A percentile compares a stretch with the other conserved stretches of the same genome.
Conservation (phyloP, 2,888 invertebrate genomes). For the Steinernema scapterisci region DNA sequence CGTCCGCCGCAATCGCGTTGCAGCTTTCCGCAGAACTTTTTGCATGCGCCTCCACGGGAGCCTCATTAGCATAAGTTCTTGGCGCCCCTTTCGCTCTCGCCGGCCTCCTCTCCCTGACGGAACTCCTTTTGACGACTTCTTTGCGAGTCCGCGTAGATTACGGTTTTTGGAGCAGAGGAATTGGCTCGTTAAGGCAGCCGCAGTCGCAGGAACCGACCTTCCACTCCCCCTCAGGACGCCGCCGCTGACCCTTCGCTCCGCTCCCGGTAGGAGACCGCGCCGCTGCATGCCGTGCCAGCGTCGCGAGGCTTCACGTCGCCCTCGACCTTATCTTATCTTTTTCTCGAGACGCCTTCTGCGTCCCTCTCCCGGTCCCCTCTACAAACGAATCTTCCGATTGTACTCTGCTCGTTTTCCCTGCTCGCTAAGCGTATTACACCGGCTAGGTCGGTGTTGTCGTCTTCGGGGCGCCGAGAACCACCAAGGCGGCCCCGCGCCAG, state of each 20-base stretch:
- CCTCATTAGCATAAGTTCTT: slow-evolving; percentile 23
- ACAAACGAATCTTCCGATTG: slow-evolving; percentile 18
- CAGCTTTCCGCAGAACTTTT: background rate
- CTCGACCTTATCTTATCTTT: slow-evolving; percentile 23
- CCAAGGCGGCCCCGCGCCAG: background rate
- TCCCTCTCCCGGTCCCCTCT: slow-evolving; percentile 8
- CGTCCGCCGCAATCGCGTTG: background rate
- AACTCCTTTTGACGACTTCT: background rate
- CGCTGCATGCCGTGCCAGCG: slow-evolving; percentile 17
- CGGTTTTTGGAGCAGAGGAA: background rate
- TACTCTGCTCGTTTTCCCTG: slow-evolving; percentile 14
- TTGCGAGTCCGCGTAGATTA: too few species aligned
- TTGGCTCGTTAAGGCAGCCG: slow-evolving; percentile 7
- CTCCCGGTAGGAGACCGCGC: background rate
- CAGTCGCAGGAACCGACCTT: background rate
- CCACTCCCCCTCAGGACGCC: slow-evolving; percentile 4
- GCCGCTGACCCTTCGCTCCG: slow-evolving; percentile 13
- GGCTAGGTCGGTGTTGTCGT: background rate
- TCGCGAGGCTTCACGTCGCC: slow-evolving; percentile 33
- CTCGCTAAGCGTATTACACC: background rate
- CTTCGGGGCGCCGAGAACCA: background rate
- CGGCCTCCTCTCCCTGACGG: background rate
- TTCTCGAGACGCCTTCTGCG: slow-evolving; percentile 31
- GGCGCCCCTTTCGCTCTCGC: slow-evolving; percentile 1
- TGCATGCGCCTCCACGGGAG: background rate